Conservation (phyloP, 2,888 invertebrate species). For the Subacronicta megacephala region DNA sequence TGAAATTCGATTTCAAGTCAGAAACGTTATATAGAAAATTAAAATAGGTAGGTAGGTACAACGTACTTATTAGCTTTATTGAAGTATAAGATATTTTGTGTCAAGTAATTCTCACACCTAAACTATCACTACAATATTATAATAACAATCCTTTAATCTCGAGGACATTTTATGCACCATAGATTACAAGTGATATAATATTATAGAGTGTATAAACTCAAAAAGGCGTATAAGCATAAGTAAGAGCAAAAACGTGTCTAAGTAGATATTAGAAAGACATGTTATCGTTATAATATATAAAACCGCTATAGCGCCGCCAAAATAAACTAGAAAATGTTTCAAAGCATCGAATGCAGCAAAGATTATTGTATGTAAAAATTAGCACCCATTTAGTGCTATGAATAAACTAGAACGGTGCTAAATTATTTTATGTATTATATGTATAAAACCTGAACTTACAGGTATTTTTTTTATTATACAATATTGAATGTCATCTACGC, state of each 20-base stretch:
- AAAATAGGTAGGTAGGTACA: not conserved
- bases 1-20: not conserved
- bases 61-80: conserved; percentile 9
- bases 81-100: conserved; percentile 5
- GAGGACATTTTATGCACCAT: conserved; percentile 80
- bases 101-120: conserved; percentile 34
- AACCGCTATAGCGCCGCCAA: conserved; percentile 53
- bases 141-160: conserved; percentile 72
- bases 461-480: conserved; percentile 37
- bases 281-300: conserved; percentile 47
- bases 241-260: conserved; percentile 63
- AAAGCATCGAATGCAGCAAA: conserved; percentile 49
- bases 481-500: conserved; percentile 60
- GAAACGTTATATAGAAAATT: conserved; percentile 1
- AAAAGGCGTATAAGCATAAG: conserved; percentile 59
- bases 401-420: conserved; percentile 75
- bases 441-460: conserved; percentile 54
- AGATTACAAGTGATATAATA: conserved; percentile 67
- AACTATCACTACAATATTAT: conserved; percentile 47
- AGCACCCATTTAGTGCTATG: conserved; percentile 83
- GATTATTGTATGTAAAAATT: conserved; percentile 68
- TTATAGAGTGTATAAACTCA: conserved; percentile 47
- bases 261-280: conserved; percentile 53
- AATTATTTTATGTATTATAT: conserved; percentile 57
- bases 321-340: conserved; percentile 36